A percentile compares a stretch with the other conserved stretches of the same genome.
Conservation (phyloP, 2,888 invertebrate species). For the Pachliopta kotzebuea region DNA sequence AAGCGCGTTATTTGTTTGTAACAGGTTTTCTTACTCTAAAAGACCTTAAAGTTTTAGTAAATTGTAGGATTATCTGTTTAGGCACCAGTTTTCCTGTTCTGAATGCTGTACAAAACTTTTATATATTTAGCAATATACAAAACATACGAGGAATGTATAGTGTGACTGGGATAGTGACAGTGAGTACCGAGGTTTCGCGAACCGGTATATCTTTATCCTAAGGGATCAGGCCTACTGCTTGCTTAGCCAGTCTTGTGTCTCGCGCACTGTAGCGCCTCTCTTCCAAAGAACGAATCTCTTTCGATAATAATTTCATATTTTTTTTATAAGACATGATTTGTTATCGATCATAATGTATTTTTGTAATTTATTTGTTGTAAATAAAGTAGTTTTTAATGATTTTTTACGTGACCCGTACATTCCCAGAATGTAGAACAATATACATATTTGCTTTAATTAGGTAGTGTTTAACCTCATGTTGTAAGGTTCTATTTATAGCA, state of each 20-base stretch:
- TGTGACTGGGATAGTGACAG: neutral
- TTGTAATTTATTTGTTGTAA: constrained; percentile 58
- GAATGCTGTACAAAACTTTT: neutral
- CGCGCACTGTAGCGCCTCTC: constrained; percentile 10
- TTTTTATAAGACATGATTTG: constrained; percentile 34
- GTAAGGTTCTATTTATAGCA: constrained; percentile 38
- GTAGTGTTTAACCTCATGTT: constrained; percentile 46
- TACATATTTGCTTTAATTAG: constrained; percentile 59
- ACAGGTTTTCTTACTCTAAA: neutral
- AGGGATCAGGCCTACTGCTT: neutral
- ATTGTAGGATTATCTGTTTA: neutral
- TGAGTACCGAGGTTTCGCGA: neutral
- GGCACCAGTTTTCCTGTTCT: neutral
- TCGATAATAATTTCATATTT: constrained; percentile 35
- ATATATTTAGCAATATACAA: neutral
- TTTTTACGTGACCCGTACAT: constrained; percentile 50
- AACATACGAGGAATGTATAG: neutral
- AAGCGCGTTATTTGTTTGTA: no score
- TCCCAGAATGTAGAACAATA: constrained; percentile 66
- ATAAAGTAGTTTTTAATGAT: constrained; percentile 50
- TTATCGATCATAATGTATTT: constrained; percentile 51
- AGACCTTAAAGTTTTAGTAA: neutral
- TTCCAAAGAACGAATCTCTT: constrained; percentile 52
- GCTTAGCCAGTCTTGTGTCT: neutral
- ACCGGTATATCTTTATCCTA: neutral